phyloP scores from a whole-genome alignment of 2,113 vertebrate species.

The Cromileptes altivelis region DNA sequence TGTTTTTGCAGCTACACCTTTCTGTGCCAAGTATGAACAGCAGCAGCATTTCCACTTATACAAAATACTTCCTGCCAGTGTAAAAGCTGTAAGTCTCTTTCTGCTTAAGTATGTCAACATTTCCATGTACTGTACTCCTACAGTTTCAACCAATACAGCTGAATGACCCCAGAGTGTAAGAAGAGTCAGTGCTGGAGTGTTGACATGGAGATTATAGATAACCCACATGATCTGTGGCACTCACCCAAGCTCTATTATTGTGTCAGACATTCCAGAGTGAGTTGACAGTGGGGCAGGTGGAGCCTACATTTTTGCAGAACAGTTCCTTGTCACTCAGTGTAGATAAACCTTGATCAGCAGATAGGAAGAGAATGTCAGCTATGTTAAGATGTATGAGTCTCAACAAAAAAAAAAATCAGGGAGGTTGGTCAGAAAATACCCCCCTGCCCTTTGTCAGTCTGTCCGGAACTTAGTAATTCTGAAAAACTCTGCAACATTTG shows the following conservation, averaged over 20 bases:
- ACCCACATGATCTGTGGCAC: constrained; percentile 32
- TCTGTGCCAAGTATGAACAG: constrained; percentile 17
- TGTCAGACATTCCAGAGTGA: constrained; percentile 68
- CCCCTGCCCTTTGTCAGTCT: background rate
- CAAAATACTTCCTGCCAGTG: constrained; percentile 19
- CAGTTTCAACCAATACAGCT: constrained; percentile 14
- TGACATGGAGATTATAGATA: constrained; percentile 54
- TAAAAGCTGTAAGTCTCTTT: constrained; percentile 6
- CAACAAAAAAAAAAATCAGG: background rate
- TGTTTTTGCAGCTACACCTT: background rate
- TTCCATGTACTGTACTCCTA: constrained; percentile 18
- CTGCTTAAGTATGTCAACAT: constrained; percentile 21
- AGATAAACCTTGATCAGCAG: constrained; percentile 49
- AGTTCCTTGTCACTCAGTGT: constrained; percentile 1
- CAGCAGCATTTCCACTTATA: constrained; percentile 30
- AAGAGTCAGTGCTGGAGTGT: constrained; percentile 17
- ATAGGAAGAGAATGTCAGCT: constrained; percentile 60
- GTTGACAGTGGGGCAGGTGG: constrained; percentile 43
- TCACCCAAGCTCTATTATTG: constrained; percentile 51
- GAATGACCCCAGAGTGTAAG: constrained; percentile 28
- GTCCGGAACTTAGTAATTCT: background rate
- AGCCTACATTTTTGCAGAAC: constrained; percentile 21
- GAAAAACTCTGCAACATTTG: background rate
- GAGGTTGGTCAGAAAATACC: background rate
- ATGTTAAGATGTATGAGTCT: constrained; percentile 28